Conservation (phyloP, 2,797 vertebrate species). For the Danio aesculapii region DNA sequence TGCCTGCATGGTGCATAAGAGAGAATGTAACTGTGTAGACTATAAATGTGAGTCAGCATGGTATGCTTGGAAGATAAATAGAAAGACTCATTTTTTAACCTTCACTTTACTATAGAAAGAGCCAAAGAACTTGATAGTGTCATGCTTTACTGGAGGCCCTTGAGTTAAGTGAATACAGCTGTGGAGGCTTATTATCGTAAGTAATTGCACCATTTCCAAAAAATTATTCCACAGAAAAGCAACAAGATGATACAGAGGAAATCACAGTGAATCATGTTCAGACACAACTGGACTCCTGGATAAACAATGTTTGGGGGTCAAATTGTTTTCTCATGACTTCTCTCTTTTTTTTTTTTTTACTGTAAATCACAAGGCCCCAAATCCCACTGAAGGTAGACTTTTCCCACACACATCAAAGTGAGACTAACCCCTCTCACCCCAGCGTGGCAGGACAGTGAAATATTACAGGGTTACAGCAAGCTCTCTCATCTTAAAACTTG, state of each 20-base stretch:
- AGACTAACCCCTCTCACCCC: conserved; percentile 16
- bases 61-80: background rate
- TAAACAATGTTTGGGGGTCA: background rate
- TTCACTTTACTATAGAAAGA: background rate
- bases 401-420: conserved; percentile 44
- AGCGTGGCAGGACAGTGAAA: conserved; percentile 2
- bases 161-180: background rate
- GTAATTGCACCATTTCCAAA: background rate
- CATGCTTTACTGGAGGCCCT: background rate
- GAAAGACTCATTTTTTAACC: background rate
- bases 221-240: background rate
- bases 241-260: background rate
- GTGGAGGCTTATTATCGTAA: background rate
- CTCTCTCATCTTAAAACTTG: conserved; percentile 1
- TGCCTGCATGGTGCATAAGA: too few species aligned
- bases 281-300: background rate
- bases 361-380: conserved; percentile 31
- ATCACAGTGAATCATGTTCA: background rate
- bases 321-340: conserved; percentile 16
- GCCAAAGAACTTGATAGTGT: background rate
- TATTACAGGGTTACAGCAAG: background rate
- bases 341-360: conserved; percentile 7
- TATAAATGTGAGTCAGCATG: background rate
- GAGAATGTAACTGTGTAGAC: too few species aligned
- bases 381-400: conserved; percentile 26